phyloP scores from a whole-genome alignment of 2,113 vertebrate species.

The Geococcyx californianus region DNA sequence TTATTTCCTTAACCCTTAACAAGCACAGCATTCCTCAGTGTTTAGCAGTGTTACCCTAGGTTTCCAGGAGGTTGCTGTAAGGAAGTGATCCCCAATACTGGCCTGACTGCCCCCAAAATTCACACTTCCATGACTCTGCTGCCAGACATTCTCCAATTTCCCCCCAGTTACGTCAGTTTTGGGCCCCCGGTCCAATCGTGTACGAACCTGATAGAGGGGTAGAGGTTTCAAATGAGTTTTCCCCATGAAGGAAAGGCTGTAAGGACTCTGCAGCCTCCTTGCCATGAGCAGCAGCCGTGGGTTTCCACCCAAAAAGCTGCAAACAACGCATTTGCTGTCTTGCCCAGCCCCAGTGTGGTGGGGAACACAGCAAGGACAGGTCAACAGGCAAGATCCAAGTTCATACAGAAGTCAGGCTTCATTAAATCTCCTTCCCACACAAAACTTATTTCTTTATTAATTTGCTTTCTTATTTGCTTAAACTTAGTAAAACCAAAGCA shows the following conservation, averaged over 20 bases:
- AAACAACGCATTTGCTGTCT: background rate
- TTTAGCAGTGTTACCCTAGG: background rate
- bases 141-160: background rate
- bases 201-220: background rate
- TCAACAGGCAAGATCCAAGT: background rate
- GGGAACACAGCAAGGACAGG: background rate
- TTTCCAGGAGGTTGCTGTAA: background rate
- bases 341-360: background rate
- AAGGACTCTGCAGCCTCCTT: background rate
- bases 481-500: background rate
- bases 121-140: no score
- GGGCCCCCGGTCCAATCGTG: background rate
- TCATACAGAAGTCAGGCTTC: background rate
- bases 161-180: background rate
- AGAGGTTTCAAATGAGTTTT: background rate
- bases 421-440: background rate
- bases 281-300: background rate
- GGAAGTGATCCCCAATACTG: background rate
- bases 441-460: background rate
- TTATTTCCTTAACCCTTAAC: background rate
- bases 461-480: background rate
- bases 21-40: background rate
- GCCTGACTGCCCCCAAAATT: background rate
- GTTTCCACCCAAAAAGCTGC: background rate
- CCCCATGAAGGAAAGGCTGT: background rate